A percentile compares a stretch with the other conserved stretches of the same genome.
phyloP scores from a whole-genome alignment of 2,797 vertebrate species.

The Graptemys geographica region DNA sequence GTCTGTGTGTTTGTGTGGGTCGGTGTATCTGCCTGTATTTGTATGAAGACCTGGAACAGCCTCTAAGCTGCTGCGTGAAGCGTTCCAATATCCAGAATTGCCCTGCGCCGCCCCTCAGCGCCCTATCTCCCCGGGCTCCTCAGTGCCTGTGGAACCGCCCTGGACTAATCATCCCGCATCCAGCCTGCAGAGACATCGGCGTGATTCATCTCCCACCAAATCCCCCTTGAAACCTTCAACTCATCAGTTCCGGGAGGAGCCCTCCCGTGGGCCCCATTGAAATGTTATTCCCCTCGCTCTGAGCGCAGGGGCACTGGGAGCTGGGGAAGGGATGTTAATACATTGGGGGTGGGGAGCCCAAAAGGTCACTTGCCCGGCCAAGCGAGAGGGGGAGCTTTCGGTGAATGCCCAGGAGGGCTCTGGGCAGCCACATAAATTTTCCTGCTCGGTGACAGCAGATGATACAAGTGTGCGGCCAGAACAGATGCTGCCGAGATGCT shows the following conservation, averaged over 20 bases:
- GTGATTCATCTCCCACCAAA: background rate
- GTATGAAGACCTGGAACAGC: background rate
- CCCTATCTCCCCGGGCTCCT: background rate
- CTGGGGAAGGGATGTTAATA: background rate
- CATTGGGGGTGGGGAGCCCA: background rate
- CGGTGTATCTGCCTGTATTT: background rate
- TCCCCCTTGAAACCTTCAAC: background rate
- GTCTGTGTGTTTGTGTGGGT: background rate
- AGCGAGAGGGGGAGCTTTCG: too few species aligned
- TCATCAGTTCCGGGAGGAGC: background rate
- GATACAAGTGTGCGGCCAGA: background rate
- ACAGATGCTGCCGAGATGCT: background rate
- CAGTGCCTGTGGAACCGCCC: background rate
- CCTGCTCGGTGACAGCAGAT: background rate
- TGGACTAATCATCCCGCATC: background rate
- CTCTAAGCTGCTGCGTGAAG: background rate
- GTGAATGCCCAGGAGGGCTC: background rate
- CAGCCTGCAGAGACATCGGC: background rate
- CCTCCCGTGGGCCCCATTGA: background rate
- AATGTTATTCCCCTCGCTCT: background rate
- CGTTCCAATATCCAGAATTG: background rate
- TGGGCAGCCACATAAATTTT: background rate
- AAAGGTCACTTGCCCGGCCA: background rate
- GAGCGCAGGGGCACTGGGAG: background rate
- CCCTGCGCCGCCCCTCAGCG: background rate